These are phyloP conservation scores for Macrophya alboannulata DNA, from an alignment of 2,888 invertebrate genomes.

Conservation along the genomic window DNA sequence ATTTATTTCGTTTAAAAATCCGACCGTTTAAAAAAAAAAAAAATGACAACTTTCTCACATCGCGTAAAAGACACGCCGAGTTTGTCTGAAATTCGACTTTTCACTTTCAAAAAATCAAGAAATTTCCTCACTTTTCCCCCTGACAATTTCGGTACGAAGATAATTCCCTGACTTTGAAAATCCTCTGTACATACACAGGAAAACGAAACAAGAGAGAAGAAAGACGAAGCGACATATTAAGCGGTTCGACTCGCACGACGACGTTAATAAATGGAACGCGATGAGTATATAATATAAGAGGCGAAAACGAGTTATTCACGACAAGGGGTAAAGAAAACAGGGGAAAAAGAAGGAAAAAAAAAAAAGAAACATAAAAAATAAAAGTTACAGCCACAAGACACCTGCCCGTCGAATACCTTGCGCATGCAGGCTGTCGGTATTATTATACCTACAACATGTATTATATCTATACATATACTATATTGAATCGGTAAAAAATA, in stretches of 20 bases:
- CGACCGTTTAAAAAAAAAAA: too few relatives aligned
- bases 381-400: neutral
- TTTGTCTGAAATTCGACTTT: too few relatives aligned
- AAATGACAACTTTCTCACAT: too few relatives aligned
- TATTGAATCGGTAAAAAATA: neutral
- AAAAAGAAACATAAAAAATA: neutral
- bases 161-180: too few relatives aligned
- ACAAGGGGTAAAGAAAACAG: neutral
- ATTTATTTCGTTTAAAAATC: too few relatives aligned
- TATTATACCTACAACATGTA: neutral
- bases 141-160: too few relatives aligned
- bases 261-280: neutral
- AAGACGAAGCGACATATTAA: neutral
- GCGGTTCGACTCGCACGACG: neutral
- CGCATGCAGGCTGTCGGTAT: neutral
- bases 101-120: too few relatives aligned
- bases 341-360: neutral
- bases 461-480: too few relatives aligned
- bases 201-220: neutral
- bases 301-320: conserved; percentile 13
- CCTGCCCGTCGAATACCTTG: neutral
- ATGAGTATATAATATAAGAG: neutral
- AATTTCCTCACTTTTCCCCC: too few relatives aligned
- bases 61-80: too few relatives aligned
- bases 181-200: neutral